Percentiles rank a stretch among this genome's conserved stretches.
Conservation (phyloP, 2,797 vertebrate genomes). For the Brotula barbata region DNA sequence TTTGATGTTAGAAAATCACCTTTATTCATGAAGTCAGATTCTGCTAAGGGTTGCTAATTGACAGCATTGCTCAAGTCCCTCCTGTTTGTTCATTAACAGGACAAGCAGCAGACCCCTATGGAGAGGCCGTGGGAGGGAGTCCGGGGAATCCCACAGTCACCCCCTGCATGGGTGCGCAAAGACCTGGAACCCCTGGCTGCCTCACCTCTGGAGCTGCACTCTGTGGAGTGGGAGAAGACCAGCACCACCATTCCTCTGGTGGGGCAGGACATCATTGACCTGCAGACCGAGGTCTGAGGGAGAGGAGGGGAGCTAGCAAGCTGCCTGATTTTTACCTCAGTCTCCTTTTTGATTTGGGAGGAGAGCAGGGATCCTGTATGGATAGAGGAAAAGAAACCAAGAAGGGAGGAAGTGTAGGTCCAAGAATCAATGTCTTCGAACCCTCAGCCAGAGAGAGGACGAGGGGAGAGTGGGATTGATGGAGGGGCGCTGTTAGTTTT, state of each 20-base stretch:
- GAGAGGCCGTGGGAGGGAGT: slow-evolving; percentile 97
- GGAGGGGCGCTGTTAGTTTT: slow-evolving; percentile 25
- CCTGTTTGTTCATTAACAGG: slow-evolving; percentile 73
- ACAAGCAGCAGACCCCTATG: slow-evolving; percentile 92
- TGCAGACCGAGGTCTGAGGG: slow-evolving; percentile 99
- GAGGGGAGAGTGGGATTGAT: slow-evolving; percentile 15
- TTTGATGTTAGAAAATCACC: slow-evolving; percentile 42
- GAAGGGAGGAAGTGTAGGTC: slow-evolving; percentile 36
- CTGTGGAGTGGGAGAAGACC: slow-evolving; percentile 96
- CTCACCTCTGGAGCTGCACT: slow-evolving; percentile 92
- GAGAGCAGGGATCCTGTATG: slow-evolving; percentile 54
- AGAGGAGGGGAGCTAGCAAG: slow-evolving; percentile 67
- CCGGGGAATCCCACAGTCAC: slow-evolving; percentile 88
- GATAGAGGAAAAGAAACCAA: slow-evolving; percentile 56
- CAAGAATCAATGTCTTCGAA: slow-evolving; percentile 78
- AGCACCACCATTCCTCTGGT: slow-evolving; percentile 93
- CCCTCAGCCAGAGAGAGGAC: slow-evolving; percentile 60
- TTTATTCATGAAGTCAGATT: slow-evolving; percentile 45
- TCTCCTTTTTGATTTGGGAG: slow-evolving; percentile 74
- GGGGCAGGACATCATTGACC: slow-evolving; percentile 98
- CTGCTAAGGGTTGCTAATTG: slow-evolving; percentile 28
- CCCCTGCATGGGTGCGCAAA: slow-evolving; percentile 94
- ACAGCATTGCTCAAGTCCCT: slow-evolving; percentile 49
- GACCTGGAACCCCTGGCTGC: slow-evolving; percentile 92
- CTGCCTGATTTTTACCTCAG: slow-evolving; percentile 76